These are phyloP conservation scores for Paramormyrops kingsleyae DNA, from an alignment of 2,113 vertebrate genomes.

Conservation along the genomic window DNA sequence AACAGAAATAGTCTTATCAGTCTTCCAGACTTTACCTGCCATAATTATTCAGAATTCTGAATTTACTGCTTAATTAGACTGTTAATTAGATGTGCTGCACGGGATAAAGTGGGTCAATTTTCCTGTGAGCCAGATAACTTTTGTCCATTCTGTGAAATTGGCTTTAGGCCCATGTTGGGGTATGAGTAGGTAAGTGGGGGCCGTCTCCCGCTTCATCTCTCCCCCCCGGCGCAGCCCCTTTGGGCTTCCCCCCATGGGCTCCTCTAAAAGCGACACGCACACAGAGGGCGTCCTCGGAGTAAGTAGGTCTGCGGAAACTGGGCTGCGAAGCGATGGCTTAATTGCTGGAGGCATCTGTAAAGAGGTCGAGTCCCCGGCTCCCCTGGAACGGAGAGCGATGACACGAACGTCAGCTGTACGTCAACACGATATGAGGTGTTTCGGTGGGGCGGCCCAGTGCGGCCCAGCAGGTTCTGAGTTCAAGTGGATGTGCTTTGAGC, in stretches of 20 bases:
- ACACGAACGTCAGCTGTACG: background rate
- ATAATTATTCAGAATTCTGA: background rate
- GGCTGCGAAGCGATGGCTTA: slow-evolving; percentile 24
- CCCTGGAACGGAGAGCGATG: background rate
- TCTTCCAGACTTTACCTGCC: background rate
- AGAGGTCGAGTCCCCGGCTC: slow-evolving; percentile 5
- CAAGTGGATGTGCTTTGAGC: background rate
- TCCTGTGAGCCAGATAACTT: background rate
- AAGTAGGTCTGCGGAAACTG: slow-evolving; percentile 34
- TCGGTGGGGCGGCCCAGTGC: background rate
- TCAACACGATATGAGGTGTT: background rate
- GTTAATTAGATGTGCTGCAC: background rate
- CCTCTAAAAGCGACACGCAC: slow-evolving; percentile 11
- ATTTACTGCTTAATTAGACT: background rate
- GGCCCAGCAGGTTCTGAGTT: background rate
- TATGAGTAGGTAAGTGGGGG: background rate
- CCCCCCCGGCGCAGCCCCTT: background rate
- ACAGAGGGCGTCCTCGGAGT: slow-evolving; percentile 9
- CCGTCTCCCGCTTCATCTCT: background rate
- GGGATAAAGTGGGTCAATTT: background rate
- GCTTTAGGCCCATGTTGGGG: background rate
- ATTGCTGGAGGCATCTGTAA: slow-evolving; percentile 12
- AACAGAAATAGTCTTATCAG: background rate
- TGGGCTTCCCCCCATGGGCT: background rate
- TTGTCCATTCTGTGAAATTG: background rate